Conservation (phyloP, 2,888 invertebrate genomes). For the Heliconius hortense region DNA sequence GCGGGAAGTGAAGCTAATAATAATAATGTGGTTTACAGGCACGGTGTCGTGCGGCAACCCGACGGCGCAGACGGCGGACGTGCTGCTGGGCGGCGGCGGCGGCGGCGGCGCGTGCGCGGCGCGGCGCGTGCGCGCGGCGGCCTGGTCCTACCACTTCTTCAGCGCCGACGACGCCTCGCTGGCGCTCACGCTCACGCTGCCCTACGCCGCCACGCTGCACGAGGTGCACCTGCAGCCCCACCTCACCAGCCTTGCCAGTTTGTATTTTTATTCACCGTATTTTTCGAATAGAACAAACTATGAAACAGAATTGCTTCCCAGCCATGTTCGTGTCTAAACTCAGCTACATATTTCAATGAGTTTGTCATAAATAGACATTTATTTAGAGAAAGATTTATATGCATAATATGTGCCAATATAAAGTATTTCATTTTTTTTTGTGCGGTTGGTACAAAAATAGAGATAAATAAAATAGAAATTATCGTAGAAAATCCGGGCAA, state of each 20-base stretch:
- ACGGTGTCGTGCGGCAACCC: constrained; percentile 90
- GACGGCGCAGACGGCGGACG: constrained; percentile 94
- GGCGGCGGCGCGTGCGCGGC: constrained; percentile 88
- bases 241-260: constrained; percentile 89
- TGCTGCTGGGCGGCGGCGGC: constrained; percentile 89
- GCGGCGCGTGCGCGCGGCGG: constrained; percentile 91
- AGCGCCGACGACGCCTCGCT: constrained; percentile 92
- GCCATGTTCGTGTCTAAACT: too few species aligned
- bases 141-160: constrained; percentile 98
- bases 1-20: too few species aligned
- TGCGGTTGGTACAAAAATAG: too few species aligned
- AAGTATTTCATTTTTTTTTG: too few species aligned
- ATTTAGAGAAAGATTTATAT: too few species aligned
- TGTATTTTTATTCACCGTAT: constrained; percentile 47
- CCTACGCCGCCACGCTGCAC: constrained; percentile 92
- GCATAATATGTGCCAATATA: too few species aligned
- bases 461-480: too few species aligned
- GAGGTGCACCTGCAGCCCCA: constrained; percentile 95
- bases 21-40: constrained; percentile 59
- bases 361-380: too few species aligned
- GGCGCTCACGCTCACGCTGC: constrained; percentile 92
- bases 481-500: too few species aligned
- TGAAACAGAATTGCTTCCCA: too few species aligned
- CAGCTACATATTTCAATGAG: too few species aligned
- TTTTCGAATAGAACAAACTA: too few species aligned